Percentiles rank a stretch among this genome's conserved stretches.
Conservation (phyloP, 2,888 invertebrate species). For the Entomobrya proxima region DNA sequence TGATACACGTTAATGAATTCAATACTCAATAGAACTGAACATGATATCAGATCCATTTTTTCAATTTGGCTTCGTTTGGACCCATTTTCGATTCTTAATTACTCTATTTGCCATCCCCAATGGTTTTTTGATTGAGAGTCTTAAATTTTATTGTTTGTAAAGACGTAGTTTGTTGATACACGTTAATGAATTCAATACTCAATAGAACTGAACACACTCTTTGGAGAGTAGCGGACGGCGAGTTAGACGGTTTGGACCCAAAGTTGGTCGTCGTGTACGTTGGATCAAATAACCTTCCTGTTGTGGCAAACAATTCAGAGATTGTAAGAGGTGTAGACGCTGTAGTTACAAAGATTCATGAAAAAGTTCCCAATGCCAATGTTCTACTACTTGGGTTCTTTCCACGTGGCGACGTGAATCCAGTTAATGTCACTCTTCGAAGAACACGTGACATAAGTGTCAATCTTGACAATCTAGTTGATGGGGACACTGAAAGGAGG, state of each 20-base stretch:
- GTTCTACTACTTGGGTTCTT: constrained; percentile 44
- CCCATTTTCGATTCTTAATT: too few species aligned
- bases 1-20: too few species aligned
- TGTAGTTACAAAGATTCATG: constrained; percentile 24
- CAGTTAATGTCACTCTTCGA: constrained; percentile 17
- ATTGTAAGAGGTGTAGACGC: constrained; percentile 48
- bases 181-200: neutral
- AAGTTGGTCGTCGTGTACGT: constrained; percentile 79
- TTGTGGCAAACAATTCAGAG: constrained; percentile 15
- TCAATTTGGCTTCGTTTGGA: constrained; percentile 90
- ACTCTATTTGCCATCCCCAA: too few species aligned
- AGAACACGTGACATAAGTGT: constrained; percentile 26
- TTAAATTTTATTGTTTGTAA: too few species aligned
- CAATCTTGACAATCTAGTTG: constrained; percentile 10
- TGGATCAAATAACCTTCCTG: constrained; percentile 49
- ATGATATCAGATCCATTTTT: constrained; percentile 90
- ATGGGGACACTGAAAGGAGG: constrained; percentile 8
- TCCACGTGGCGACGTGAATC: constrained; percentile 49
- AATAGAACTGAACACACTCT: constrained; percentile 91
- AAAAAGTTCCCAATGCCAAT: constrained; percentile 29
- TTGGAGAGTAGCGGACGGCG: constrained; percentile 93
- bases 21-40: constrained; percentile 84
- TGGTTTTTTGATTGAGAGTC: too few species aligned
- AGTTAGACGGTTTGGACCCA: constrained; percentile 90
- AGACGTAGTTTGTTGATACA: too few species aligned